Conservation (phyloP, 2,113 vertebrate genomes). For the Equus przewalskii region DNA sequence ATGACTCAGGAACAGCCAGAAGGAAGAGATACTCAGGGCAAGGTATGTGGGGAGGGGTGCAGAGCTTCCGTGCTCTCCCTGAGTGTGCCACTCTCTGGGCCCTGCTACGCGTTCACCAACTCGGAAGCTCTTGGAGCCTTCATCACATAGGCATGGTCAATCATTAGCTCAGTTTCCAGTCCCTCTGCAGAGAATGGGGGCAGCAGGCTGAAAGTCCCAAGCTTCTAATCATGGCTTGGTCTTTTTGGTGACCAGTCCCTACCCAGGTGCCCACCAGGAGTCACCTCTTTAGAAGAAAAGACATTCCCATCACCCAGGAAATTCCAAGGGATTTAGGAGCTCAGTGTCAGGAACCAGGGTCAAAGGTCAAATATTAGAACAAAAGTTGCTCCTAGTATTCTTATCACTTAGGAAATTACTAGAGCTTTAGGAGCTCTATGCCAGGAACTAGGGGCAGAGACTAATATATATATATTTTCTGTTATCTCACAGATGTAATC, state of each 20-base stretch:
- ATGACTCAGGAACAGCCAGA: not conserved
- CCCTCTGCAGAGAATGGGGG: not conserved
- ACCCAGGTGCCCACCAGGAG: not conserved
- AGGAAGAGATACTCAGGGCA: not conserved
- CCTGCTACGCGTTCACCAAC: not conserved
- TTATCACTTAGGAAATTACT: not conserved
- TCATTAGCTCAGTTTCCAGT: not conserved
- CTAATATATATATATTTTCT: not conserved
- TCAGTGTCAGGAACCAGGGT: not conserved
- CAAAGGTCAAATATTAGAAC: not conserved
- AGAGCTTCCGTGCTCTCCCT: not conserved
- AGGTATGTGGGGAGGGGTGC: accelerated
- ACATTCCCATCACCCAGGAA: not conserved
- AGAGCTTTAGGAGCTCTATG: not conserved
- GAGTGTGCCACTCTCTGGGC: not conserved
- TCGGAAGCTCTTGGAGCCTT: not conserved
- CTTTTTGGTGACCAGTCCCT: not conserved
- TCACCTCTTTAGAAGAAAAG: not conserved
- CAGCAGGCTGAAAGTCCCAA: not conserved
- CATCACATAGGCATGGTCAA: not conserved
- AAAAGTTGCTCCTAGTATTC: not conserved
- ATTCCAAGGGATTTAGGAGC: not conserved
- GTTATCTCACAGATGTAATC: not conserved
- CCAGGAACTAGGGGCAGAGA: not conserved
- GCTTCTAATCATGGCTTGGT: not conserved